Evolutionary conservation across 1,140 invertebrate species (phyloP), one percentile per base, ranked within the genome.

Genomic region (Chionoecetes opilio): DNA sequence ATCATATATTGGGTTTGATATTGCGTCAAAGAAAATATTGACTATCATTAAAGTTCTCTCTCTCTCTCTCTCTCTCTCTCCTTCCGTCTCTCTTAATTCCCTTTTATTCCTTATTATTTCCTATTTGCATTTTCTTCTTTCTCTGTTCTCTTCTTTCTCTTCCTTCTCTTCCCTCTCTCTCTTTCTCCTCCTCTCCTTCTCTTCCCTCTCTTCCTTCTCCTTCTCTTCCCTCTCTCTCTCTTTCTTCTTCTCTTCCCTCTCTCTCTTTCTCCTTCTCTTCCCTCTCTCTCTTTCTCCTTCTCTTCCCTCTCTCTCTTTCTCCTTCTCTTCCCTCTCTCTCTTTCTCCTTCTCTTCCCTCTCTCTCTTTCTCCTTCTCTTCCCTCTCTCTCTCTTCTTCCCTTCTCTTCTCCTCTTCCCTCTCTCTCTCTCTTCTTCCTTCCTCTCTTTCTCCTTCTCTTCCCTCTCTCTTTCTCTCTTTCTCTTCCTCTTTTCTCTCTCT

Each of bases 291-390:
- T 75, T 75, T 75, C 21, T 75, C n/a, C 63, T 75, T 5, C 63
- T 75, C 11, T 26, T 75, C 63, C n/a, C 63, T 75, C 63, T 75
- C 63, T 75, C 63, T 75, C 63, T 75, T 21, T 63, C 53, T 63
- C 53, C 26, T 21, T 63, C 63, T 75, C 63, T n/a, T 75, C 63
- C n/a, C 63, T 75, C 63, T 75, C 63, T 75, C 63, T 75, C 63
- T 75, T 26, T 75, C 63, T 75, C 63, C n/a, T 26, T 75, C 63
- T 75, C 63, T 38, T n/a, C n/a, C n/a, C 0, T 38, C 17, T 34
- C 63, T 38, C 29, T 14, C n/a, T 26, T 21, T 35, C 32, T 86
- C 85, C 34, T 34, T 87, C 85, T 26, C n/a, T 75, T 26, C 63
- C n/a, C 63, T 75, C 63, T 63, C 53, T 75, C 63, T 75, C 63